These are phyloP conservation scores for Micronisus gabar DNA, from an alignment of 2,113 vertebrate species.

Conservation along the genomic window DNA sequence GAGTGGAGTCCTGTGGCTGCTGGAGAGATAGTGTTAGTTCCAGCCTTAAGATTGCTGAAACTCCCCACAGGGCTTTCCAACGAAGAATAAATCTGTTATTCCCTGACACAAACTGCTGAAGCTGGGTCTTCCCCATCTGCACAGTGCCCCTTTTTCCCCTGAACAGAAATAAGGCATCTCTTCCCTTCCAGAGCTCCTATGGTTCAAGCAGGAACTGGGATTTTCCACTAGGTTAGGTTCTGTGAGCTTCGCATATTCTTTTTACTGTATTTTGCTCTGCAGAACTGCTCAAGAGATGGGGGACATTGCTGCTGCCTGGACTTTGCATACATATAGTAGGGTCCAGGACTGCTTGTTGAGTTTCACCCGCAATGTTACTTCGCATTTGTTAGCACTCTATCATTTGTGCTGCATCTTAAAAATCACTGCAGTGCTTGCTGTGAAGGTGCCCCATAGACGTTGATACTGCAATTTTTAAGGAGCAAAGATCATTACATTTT, in stretches of 20 bases:
- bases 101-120: constrained; percentile 65
- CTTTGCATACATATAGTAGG: neutral
- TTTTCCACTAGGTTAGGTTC: constrained; percentile 59
- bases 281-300: constrained; percentile 17
- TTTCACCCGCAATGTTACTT: constrained; percentile 13
- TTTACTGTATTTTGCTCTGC: constrained; percentile 12
- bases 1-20: constrained; percentile 58
- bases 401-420: constrained; percentile 57
- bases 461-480: constrained; percentile 64
- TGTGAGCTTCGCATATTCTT: constrained; percentile 20
- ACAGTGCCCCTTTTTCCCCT: constrained; percentile 55
- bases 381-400: constrained; percentile 15
- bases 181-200: constrained; percentile 16
- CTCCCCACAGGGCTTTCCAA: constrained; percentile 64
- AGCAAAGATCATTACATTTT: constrained; percentile 56
- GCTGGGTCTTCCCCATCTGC: constrained; percentile 68
- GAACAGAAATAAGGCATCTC: constrained; percentile 54
- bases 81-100: constrained; percentile 66
- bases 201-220: constrained; percentile 26
- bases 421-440: constrained; percentile 51
- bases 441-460: constrained; percentile 56
- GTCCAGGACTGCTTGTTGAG: constrained; percentile 15
- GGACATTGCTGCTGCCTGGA: constrained; percentile 7
- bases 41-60: constrained; percentile 57
- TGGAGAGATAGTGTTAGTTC: constrained; percentile 55